phyloP scores from a whole-genome alignment of 2,113 vertebrate species.

The Tachysurus vachellii region DNA sequence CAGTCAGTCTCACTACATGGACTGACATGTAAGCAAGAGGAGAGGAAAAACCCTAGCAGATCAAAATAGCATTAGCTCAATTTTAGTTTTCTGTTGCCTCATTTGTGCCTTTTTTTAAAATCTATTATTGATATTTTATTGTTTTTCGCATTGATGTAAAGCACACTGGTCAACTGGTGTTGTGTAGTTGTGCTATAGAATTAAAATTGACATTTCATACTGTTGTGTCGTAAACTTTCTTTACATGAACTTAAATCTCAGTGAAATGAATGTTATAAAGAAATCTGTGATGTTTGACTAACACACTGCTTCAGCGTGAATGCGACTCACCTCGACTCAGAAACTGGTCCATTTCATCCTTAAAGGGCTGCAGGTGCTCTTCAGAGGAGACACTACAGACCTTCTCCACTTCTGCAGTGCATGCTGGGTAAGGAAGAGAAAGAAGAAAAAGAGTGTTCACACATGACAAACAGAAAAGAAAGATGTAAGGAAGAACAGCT shows the following conservation, averaged over 20 bases:
- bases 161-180: too few relatives aligned
- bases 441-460: not conserved
- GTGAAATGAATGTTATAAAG: not conserved
- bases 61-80: not conserved
- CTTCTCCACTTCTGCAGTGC: slow-evolving; percentile 87
- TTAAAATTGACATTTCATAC: too few relatives aligned
- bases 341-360: slow-evolving; percentile 91
- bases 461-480: not conserved
- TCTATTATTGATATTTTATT: too few relatives aligned
- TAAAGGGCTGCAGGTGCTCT: slow-evolving; percentile 95
- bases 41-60: not conserved
- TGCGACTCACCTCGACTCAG: slow-evolving; percentile 82
- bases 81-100: not conserved
- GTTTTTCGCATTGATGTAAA: not conserved
- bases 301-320: not conserved
- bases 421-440: slow-evolving; percentile 73
- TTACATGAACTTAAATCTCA: not conserved
- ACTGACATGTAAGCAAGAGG: not conserved
- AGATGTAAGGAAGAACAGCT: not conserved
- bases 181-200: too few relatives aligned
- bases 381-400: slow-evolving; percentile 86
- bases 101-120: not conserved
- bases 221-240: not conserved
- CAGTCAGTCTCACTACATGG: not conserved
- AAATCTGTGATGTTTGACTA: not conserved